Percentiles rank a stretch among this genome's conserved stretches.
These are phyloP conservation scores for Probosciger aterrimus DNA, from an alignment of 2,113 vertebrate species.

Conservation along the genomic window DNA sequence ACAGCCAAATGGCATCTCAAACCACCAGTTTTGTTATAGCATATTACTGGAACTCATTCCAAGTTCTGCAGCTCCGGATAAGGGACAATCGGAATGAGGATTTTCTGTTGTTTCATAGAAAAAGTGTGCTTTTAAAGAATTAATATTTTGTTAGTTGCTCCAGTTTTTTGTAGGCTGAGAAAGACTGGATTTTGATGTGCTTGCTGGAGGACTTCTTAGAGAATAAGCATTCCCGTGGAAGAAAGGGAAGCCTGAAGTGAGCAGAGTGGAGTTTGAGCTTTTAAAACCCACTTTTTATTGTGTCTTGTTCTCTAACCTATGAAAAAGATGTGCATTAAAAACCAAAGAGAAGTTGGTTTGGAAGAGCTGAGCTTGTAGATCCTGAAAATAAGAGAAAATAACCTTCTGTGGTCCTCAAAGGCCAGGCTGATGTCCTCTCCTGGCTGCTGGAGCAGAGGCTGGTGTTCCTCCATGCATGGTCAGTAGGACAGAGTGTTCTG, in stretches of 20 bases:
- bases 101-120: not conserved
- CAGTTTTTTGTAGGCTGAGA: not conserved
- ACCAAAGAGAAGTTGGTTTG: not conserved
- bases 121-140: not conserved
- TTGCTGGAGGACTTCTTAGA: not conserved
- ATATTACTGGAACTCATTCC: not conserved
- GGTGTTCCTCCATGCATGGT: accelerated
- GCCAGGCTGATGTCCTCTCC: not conserved
- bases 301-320: not conserved
- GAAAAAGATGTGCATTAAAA: not conserved
- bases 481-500: not conserved
- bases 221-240: not conserved
- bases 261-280: not conserved
- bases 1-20: not conserved
- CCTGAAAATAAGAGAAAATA: not conserved
- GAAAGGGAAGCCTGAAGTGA: not conserved
- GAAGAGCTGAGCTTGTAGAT: not conserved
- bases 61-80: not conserved
- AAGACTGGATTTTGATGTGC: not conserved
- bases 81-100: not conserved
- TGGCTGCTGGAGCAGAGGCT: not conserved
- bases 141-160: not conserved
- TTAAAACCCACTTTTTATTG: accelerated
- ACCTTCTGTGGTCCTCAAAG: not conserved
- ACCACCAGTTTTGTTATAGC: not conserved